Percentiles rank a stretch among this genome's conserved stretches.
Evolutionary conservation across 2,888 invertebrate species (phyloP).

Genomic region (Empis livida): DNA sequence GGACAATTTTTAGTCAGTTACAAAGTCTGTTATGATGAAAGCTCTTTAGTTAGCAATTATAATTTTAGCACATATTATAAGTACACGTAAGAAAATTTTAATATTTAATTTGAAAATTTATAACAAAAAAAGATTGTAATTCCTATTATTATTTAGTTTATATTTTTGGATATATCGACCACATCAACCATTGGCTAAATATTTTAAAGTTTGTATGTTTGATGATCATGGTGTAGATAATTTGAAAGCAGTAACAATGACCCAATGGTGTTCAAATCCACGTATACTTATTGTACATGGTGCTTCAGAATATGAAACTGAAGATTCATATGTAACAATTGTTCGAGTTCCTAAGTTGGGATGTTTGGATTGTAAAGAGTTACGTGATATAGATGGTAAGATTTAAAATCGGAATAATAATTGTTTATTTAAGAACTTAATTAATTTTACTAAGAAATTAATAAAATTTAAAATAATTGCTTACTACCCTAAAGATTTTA

Average conservation of each 20-base stretch:
- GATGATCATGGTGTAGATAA: conserved; percentile 49
- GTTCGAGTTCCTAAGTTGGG: conserved; percentile 46
- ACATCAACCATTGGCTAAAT: conserved; percentile 29
- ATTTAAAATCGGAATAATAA: too few species aligned
- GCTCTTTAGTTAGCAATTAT: conserved; percentile 39
- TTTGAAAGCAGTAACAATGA: conserved; percentile 46
- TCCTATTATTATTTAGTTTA: conserved; percentile 24
- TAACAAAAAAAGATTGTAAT: too few species aligned
- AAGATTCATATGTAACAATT: conserved; percentile 35
- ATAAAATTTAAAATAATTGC: too few species aligned
- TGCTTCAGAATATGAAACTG: conserved; percentile 31
- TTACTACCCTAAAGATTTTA: too few species aligned
- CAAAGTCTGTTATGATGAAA: conserved; percentile 46
- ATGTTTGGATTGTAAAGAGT: conserved; percentile 46
- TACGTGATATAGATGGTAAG: conserved; percentile 36
- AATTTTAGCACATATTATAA: conserved; percentile 45
- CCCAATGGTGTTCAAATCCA: conserved; percentile 49
- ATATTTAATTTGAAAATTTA: too few species aligned
- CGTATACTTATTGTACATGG: conserved; percentile 47
- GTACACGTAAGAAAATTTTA: conserved; percentile 40
- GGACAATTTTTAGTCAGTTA: conserved; percentile 87
- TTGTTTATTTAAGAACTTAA: too few species aligned
- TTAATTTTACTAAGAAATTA: too few species aligned
- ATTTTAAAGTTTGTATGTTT: conserved; percentile 45
- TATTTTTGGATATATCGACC: conserved; percentile 36